Conservation (phyloP, 1,140 invertebrate genomes). For the Leptonema lineaticorne region DNA sequence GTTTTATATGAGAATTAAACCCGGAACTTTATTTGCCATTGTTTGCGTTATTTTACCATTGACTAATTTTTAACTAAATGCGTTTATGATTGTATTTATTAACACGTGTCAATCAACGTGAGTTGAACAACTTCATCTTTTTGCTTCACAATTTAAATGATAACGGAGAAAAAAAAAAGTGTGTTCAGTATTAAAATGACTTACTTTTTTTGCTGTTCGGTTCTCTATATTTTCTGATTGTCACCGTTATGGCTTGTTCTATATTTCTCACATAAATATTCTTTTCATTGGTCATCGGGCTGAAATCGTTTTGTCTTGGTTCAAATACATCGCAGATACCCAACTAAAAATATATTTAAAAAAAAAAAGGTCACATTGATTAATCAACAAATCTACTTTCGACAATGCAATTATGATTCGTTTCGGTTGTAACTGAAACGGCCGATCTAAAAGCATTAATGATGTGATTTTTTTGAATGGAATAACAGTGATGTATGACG, state of each 20-base stretch:
- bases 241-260: constrained; percentile 78
- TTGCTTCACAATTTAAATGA: too few species aligned
- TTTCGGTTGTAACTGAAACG: not conserved
- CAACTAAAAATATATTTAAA: constrained; percentile 56
- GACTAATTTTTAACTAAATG: too few species aligned
- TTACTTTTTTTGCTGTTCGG: constrained; percentile 58
- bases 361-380: constrained; percentile 2
- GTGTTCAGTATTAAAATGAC: too few species aligned
- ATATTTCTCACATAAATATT: constrained; percentile 77
- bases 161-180: too few species aligned
- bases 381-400: not conserved
- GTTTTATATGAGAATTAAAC: too few species aligned
- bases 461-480: constrained; percentile 8
- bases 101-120: too few species aligned
- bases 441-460: constrained; percentile 11
- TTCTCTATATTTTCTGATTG: constrained; percentile 72
- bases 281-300: constrained; percentile 70
- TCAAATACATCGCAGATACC: constrained; percentile 76
- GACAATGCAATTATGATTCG: constrained; percentile 7
- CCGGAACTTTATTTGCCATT: too few species aligned
- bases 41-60: too few species aligned
- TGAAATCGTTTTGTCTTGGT: constrained; percentile 71
- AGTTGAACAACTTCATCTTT: too few species aligned
- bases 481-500: constrained; percentile 11
- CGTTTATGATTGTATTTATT: too few species aligned